Base-by-base conservation (phyloP, 2,113 vertebrate species). In the Hoplias malabaricus region DNA sequence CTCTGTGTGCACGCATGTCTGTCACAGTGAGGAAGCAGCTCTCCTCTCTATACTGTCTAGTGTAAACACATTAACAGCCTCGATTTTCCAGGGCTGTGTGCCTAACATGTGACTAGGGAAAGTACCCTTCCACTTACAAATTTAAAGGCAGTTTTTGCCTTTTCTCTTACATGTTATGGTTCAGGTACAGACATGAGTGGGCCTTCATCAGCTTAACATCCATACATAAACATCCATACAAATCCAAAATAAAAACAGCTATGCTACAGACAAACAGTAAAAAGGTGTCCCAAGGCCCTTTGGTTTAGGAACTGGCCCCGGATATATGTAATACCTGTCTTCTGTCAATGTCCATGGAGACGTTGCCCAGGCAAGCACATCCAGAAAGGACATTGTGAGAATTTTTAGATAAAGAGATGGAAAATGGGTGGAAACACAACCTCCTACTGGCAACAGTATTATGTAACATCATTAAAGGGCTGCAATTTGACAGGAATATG, bases 51-150 rank as follows among this genome's bases (percentile, higher is more conserved):
- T 50, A 40, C 40, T 23, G 61, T 48, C 36, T 56, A 67, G 40
- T n/a, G 54, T 65, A 69, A 61, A 79, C 78, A 73, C 42, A 36
- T 80, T 74, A 75, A 72, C 46, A 75, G 80, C 54, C 56, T 57
- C 65, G 63, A 69, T 81, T 81, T 76, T 79, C 53, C 70, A 75
- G 23, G 29, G 43, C 66, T 61, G 27, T 68, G 57, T 75, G 65
- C 25, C 69, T 56, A 56, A 63, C 79, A 78, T 78, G 57, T 80
- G 70, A 80, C 74, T 27, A 65, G 53, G 78, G 71, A 75, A 80
- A 65, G 67, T 31, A 54, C 59, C 62, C 12, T 61, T 42, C 34
- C 14, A 16, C 31, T 33, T 38, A 43, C 23, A 74, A 25, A 34
- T 0, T 40, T 34, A 9, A 68, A 16, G 31, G n/a, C 42, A 2